Base-by-base conservation (phyloP, 2,113 vertebrate species). In the Perognathus longimembris region DNA sequence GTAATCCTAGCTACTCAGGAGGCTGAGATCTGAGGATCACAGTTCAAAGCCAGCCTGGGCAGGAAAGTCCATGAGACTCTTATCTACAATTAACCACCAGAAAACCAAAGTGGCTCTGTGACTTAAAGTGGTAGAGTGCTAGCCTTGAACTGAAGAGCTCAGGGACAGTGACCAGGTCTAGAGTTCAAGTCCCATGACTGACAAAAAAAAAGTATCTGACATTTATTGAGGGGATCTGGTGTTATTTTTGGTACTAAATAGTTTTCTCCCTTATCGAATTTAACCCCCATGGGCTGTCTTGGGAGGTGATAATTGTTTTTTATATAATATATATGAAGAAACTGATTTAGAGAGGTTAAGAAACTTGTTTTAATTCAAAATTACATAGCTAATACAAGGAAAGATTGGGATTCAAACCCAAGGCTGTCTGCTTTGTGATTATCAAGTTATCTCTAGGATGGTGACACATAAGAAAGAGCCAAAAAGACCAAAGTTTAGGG, bases 361-460 rank as follows among this genome's bases (percentile, higher is more conserved):
- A 74, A 84, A 74, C 40, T 87, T 94, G 69, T 38, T 91, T 92
- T 89, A 91, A 45, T 36, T 90, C 92, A 91, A 89, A 57, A 36
- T 90, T 88, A 73, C 76, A 77, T 15, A 94, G 83, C 79, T 89
- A 85, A 34, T 90, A 88, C 30, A 21, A 54, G 32, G 66, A 92
- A 84, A 78, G 24, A 42, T 70, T 59, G 45, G 59, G 77, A 89
- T 85, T 85, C 34, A 90, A 38, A 69, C 32, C 26, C 40, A 63
- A 32, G 67, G 86, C n/a, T 93, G 7, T 81, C 40, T 82, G 59
- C 45, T 54, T 54, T 88, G 50, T 78, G 77, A 36, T 63, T 54
- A 42, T 6, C 70, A 38, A 54, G 21, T 40, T 45, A 10, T 36
- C 67, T 89, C 32, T 26, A 64, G 70, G 40, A 28, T 79, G 75